Evolutionary conservation across 2,797 vertebrate species (phyloP), one percentile per base, ranked within the genome.

Genomic region (Huso huso): DNA sequence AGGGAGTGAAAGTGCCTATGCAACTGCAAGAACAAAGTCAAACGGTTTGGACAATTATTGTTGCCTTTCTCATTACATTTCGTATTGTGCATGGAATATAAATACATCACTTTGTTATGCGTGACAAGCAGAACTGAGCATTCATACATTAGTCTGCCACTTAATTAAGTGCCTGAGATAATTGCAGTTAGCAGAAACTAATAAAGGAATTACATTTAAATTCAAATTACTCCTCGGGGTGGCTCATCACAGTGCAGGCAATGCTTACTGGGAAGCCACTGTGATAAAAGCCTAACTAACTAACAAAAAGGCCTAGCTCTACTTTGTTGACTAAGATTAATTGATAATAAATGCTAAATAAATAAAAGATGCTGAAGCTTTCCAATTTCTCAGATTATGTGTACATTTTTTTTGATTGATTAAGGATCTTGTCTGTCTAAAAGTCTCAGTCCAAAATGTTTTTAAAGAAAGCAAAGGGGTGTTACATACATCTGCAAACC

Each of bases 131-230:
- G 84, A 88, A 88, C 81, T 87, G 87, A 88, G 82, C 86, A 85
- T 88, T 87, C 86, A 83, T 86, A 89, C 84, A 86, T 89, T 88
- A 88, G 84, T 88, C 82, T 87, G 85, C 81, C 84, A 86, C 86
- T 90, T 89, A 89, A 90, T 90, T 89, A 90, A 88, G 83, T 87
- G 85, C 79, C 84, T 83, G 76, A 84, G 83, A 88, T 90, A 88
- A 87, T 89, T 89, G 85, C 85, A 86, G 87, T 87, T 88, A 88
- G 84, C 82, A 87, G 84, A 87, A 88, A 87, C 87, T 90, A 90
- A 90, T 88, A 90, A 88, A 82, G 78, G 84, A 88, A 84, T 82
- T 84, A 71, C 87, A 90, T 90, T 89, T 86, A 88, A 87, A 90
- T 90, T 90, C 88, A 83, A 87, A 89, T 88, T 87, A 90, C 87